Evolutionary conservation across 2,888 invertebrate genomes (phyloP).

Genomic region (Prostheceraeus crozeri): DNA sequence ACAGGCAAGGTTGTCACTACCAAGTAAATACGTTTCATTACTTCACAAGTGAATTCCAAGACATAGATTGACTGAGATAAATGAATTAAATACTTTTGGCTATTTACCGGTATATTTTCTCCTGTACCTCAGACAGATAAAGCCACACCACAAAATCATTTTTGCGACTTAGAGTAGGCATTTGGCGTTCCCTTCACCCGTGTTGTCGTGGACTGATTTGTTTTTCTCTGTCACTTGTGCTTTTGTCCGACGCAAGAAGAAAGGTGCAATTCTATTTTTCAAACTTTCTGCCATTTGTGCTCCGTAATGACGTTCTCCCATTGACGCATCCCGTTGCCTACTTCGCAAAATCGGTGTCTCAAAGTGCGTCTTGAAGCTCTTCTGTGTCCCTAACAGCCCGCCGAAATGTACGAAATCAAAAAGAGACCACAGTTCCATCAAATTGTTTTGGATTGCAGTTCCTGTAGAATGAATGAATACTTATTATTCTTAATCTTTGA

Average conservation of each 20-base stretch:
- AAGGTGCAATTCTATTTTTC: conserved; percentile 55
- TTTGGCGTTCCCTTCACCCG: too few species aligned
- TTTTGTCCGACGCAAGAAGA: conserved; percentile 57
- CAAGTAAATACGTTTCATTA: too few species aligned
- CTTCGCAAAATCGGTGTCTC: conserved; percentile 56
- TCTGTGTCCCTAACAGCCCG: conserved; percentile 53
- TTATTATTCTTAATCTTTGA: too few species aligned
- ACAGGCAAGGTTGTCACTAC: too few species aligned
- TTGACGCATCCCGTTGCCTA: conserved; percentile 42
- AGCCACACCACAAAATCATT: conserved; percentile 54
- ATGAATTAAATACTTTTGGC: too few species aligned
- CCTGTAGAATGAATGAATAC: too few species aligned
- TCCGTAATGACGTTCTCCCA: conserved; percentile 53
- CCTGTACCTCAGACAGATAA: conserved; percentile 51
- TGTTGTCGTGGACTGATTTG: neutral
- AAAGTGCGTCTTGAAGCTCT: conserved; percentile 57
- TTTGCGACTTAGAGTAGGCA: conserved; percentile 31
- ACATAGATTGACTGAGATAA: too few species aligned
- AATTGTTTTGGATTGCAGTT: conserved; percentile 83
- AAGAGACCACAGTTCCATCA: conserved; percentile 64
- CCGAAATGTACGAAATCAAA: conserved; percentile 58
- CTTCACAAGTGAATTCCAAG: too few species aligned
- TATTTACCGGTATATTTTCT: conserved; percentile 56
- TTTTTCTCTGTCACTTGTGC: conserved; percentile 43
- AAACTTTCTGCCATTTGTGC: conserved; percentile 54